phyloP scores from a whole-genome alignment of 2,797 vertebrate genomes.

The Cyprinella venusta region DNA sequence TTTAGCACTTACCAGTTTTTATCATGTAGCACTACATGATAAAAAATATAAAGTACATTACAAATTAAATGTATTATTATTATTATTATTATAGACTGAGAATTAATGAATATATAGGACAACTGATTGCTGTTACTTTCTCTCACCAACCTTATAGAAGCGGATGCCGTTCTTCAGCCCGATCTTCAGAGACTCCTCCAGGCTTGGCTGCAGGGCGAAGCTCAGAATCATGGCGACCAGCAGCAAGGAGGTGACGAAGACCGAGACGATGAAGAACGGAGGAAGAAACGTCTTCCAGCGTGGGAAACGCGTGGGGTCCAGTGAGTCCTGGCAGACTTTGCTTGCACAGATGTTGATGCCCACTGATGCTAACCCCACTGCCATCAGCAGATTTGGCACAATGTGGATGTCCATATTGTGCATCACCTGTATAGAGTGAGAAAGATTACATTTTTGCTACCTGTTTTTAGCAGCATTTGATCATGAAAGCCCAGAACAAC shows the following conservation, averaged over 20 bases:
- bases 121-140: neutral
- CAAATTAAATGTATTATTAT: no score
- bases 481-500: neutral
- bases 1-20: no score
- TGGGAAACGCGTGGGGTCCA: constrained; percentile 87
- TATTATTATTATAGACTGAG: neutral
- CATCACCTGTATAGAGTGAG: constrained; percentile 83
- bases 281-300: constrained; percentile 91
- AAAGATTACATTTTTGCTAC: neutral
- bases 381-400: constrained; percentile 94
- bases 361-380: constrained; percentile 88
- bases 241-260: constrained; percentile 81
- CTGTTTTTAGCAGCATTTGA: neutral
- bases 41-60: no score
- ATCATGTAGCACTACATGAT: no score
- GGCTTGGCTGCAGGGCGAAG: constrained; percentile 85
- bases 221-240: constrained; percentile 86
- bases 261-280: constrained; percentile 81
- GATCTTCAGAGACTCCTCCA: constrained; percentile 90
- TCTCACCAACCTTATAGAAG: constrained; percentile 81
- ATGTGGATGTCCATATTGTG: constrained; percentile 93
- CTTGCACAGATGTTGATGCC: constrained; percentile 89
- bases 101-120: neutral
- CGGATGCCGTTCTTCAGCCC: constrained; percentile 93
- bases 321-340: constrained; percentile 93